Conservation (phyloP, 2,888 invertebrate genomes). For the Epinotia bilunana region DNA sequence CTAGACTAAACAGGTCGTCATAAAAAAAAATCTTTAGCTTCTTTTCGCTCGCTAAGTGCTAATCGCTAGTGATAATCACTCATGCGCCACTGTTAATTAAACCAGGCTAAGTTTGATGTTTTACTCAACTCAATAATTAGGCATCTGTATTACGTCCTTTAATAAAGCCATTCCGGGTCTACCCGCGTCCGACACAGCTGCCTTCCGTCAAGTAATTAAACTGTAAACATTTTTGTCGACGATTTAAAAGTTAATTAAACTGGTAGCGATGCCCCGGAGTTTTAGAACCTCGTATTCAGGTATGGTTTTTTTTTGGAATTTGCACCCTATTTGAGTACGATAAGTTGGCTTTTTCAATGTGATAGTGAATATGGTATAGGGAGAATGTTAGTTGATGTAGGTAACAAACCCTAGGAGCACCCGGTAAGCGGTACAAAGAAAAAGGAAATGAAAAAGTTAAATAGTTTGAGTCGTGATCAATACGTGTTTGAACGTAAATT, state of each 20-base stretch:
- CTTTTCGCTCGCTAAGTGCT: too few species aligned
- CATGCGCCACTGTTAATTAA: not conserved
- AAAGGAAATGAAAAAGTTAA: too few species aligned
- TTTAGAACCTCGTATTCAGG: not conserved
- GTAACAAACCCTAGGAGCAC: not conserved
- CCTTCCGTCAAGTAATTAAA: constrained; percentile 54
- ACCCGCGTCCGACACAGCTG: constrained; percentile 27
- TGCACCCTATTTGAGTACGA: not conserved
- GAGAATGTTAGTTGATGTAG: not conserved
- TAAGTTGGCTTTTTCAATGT: not conserved
- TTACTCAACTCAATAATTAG: constrained; percentile 3
- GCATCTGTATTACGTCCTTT: constrained; percentile 17
- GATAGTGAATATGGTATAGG: not conserved
- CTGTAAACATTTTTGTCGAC: constrained; percentile 51
- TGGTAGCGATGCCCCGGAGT: not conserved
- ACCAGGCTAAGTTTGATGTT: not conserved
- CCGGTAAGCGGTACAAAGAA: not conserved
- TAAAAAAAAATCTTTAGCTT: too few species aligned
- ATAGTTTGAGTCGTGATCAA: too few species aligned
- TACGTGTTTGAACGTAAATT: too few species aligned
- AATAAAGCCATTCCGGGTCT: constrained; percentile 21
- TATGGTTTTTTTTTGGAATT: not conserved
- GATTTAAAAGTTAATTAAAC: constrained; percentile 53
- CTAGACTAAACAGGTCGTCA: too few species aligned
- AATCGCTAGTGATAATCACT: too few species aligned